These are phyloP conservation scores for Sula dactylatra DNA, from an alignment of 2,113 vertebrate species.

Conservation along the genomic window DNA sequence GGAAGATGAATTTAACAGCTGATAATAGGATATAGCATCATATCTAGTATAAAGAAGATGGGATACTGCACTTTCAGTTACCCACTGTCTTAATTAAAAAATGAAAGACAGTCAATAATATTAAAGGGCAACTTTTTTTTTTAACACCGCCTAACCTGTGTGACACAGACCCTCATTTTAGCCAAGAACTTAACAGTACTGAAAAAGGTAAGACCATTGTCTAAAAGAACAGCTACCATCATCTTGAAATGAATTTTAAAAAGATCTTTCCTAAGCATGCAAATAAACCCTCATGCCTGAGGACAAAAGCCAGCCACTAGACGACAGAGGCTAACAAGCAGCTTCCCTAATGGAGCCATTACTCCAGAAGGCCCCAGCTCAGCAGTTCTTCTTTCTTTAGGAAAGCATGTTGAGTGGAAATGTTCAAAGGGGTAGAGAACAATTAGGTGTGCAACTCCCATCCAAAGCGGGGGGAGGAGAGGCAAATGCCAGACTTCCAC, in stretches of 20 bases:
- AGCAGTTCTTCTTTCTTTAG: not conserved
- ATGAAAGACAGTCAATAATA: not conserved
- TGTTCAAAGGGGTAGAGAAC: slow-evolving; percentile 42
- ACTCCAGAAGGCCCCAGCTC: slow-evolving; percentile 11
- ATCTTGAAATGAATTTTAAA: not conserved
- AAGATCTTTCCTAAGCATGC: not conserved
- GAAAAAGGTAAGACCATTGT: not conserved
- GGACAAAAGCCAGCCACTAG: not conserved
- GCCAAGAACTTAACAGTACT: not conserved
- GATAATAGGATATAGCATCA: not conserved
- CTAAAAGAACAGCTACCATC: not conserved
- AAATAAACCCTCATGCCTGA: not conserved
- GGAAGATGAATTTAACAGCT: not conserved
- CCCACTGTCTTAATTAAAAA: not conserved
- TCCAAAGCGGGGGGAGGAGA: not conserved
- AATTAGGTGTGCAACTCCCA: slow-evolving; percentile 40
- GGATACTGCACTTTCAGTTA: not conserved
- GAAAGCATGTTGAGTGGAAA: slow-evolving; percentile 13
- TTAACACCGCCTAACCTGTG: not conserved
- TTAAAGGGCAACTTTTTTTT: not conserved
- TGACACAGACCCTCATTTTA: not conserved
- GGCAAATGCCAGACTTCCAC: slow-evolving; percentile 7
- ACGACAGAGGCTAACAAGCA: not conserved
- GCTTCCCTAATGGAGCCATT: not conserved
- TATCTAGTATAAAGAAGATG: not conserved